Base-by-base conservation (phyloP, 2,888 invertebrate species). In the Hypomecis atomaria region DNA sequence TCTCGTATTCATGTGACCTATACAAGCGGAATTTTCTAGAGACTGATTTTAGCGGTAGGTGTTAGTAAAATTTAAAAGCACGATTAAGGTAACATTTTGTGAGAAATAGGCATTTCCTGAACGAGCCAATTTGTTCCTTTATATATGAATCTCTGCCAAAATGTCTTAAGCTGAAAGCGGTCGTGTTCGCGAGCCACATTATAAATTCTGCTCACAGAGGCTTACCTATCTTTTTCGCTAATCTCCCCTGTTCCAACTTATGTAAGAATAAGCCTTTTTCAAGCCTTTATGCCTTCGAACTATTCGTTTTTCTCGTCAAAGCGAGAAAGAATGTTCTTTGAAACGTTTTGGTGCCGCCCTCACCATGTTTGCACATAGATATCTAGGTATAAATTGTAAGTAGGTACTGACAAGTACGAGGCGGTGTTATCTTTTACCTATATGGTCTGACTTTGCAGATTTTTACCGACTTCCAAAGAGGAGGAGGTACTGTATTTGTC, bases 211-310 rank as follows among this genome's bases (percentile, higher is more conserved):
- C 62, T 67, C 72, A 69, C 71, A 72, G 65, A 62, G 62, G 67
- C 70, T 67, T 65, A 70, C 67, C 68, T 72, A 72, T 72, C 70
- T 69, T 69, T 71, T 69, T 65, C 61, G 67, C 69, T 65, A 72
- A 72, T 72, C 72, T 72, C 69, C 65, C 68, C 71, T 48, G 40
- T 62, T 69, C 61, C 61, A 71, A 71, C 71, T 70, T 68, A 70
- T 68, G 64, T 57, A 60, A 60, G 60, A 48, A 36, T 13, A 43
- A 59, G 59, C 50, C 45, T 47, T 65, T 53, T 60, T 53, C 47
- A 50, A 9, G 48, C 50, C 56, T 49, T 56, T 50, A 49, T 60
- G 42, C 11, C 49, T 36, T 52, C 13, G 13, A 62, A 62, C 62
- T 62, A 62, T 52, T 59, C 34, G 48, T 42, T 54, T 7, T 43